A percentile compares a stretch with the other conserved stretches of the same genome.
Conservation (phyloP, 2,888 invertebrate species). For the Tachina fera region DNA sequence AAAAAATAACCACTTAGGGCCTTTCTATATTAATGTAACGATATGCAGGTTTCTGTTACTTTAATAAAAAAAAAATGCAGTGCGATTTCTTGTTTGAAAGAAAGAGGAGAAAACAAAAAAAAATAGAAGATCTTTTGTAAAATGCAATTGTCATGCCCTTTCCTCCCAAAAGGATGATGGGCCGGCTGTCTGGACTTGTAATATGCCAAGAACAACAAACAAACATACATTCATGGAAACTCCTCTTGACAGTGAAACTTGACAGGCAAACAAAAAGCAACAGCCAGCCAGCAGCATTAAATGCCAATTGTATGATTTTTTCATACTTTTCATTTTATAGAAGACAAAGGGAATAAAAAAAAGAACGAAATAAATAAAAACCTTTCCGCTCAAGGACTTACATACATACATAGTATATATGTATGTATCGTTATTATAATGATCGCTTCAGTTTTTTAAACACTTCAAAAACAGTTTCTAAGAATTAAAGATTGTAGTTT, state of each 20-base stretch:
- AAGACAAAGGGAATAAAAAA: neutral
- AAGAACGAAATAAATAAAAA: neutral
- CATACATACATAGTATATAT: too few relatives aligned
- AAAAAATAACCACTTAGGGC: too few relatives aligned
- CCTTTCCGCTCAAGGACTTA: neutral
- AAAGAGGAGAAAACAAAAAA: neutral
- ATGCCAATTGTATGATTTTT: constrained; percentile 49
- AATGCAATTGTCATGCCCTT: constrained; percentile 16
- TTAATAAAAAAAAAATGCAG: constrained; percentile 10
- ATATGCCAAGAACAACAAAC: constrained; percentile 52
- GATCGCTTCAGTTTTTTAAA: too few relatives aligned
- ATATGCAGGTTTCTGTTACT: constrained; percentile 25
- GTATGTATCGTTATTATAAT: too few relatives aligned
- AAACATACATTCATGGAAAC: neutral
- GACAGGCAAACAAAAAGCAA: constrained; percentile 53
- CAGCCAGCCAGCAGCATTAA: constrained; percentile 37
- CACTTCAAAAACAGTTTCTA: too few relatives aligned
- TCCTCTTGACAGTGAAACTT: constrained; percentile 26
- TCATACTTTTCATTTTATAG: constrained; percentile 31
- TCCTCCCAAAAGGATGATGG: neutral
- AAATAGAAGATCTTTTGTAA: constrained; percentile 36
- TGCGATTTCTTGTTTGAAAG: constrained; percentile 35
- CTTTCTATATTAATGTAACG: too few relatives aligned
- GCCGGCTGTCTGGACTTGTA: constrained; percentile 40
- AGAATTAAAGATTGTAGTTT: too few relatives aligned